These are phyloP conservation scores for Dunckerocampus dactyliophorus DNA, from an alignment of 2,113 vertebrate species.

Conservation along the genomic window DNA sequence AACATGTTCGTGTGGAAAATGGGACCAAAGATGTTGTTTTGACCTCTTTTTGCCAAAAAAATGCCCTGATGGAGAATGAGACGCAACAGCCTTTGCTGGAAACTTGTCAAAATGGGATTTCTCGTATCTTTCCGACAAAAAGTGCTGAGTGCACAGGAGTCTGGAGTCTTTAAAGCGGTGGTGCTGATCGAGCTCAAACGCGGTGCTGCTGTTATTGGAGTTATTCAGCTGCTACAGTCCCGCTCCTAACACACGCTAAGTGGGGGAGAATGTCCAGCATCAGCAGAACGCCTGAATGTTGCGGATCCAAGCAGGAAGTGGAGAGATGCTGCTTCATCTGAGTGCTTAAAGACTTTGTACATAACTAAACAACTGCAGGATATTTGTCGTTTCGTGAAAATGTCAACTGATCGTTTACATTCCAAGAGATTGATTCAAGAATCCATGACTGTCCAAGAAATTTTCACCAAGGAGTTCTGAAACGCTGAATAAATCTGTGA, in stretches of 20 bases:
- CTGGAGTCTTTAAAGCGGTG: not conserved
- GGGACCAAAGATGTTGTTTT: constrained; percentile 18
- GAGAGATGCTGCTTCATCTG: not conserved
- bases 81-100: not conserved
- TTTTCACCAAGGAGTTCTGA: no score
- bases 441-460: no score
- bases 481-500: no score
- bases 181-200: not conserved
- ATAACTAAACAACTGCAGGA: no score
- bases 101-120: not conserved
- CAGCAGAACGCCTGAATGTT: constrained; percentile 1
- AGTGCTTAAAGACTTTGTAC: not conserved
- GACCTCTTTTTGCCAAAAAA: not conserved
- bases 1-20: constrained; percentile 30
- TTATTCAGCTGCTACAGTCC: not conserved
- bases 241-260: constrained; percentile 1
- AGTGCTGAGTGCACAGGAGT: not conserved
- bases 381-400: no score
- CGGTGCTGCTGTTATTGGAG: not conserved
- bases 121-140: not conserved
- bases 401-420: no score
- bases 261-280: constrained; percentile 8
- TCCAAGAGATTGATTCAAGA: no score
- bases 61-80: constrained; percentile 4
- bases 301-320: not conserved